Evolutionary conservation across 1,140 invertebrate species (phyloP).

Genomic region (Aphaenogaster ashmeadi): DNA sequence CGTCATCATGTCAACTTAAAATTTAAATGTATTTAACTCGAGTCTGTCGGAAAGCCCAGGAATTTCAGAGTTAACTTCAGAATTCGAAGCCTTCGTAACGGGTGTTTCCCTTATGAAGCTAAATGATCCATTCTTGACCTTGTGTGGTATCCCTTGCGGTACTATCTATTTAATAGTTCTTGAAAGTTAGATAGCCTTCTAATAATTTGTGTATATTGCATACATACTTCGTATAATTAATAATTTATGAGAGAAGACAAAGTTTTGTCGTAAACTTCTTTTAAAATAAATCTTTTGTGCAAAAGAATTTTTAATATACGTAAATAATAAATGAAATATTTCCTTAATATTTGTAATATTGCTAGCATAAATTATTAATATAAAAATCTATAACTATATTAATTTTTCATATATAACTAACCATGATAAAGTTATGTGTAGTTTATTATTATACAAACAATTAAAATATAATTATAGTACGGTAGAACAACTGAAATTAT

Average conservation of each 20-base stretch:
- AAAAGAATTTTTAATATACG: neutral
- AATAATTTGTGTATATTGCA: neutral
- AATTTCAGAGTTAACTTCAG: slow-evolving; percentile 21
- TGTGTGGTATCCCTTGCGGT: neutral
- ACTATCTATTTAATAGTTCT: neutral
- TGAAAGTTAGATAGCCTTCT: neutral
- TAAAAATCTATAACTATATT: slow-evolving; percentile 3
- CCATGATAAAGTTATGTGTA: neutral
- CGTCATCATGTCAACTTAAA: neutral
- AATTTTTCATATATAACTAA: neutral
- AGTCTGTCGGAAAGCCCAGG: neutral
- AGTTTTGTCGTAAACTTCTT: neutral
- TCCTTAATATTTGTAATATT: neutral
- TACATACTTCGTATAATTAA: neutral
- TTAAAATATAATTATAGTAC: neutral
- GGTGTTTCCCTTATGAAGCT: slow-evolving; percentile 14
- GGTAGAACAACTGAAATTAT: neutral
- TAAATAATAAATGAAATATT: neutral
- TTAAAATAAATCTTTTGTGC: neutral
- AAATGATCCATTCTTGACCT: slow-evolving; percentile 24
- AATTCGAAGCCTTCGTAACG: slow-evolving; percentile 24
- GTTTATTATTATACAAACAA: neutral
- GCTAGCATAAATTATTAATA: neutral
- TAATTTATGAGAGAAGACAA: neutral
- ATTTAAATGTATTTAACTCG: slow-evolving; percentile 52